Evolutionary conservation across 2,113 vertebrate species (phyloP), one percentile per base, ranked within the genome.

Genomic region (Odontesthes bonariensis): DNA sequence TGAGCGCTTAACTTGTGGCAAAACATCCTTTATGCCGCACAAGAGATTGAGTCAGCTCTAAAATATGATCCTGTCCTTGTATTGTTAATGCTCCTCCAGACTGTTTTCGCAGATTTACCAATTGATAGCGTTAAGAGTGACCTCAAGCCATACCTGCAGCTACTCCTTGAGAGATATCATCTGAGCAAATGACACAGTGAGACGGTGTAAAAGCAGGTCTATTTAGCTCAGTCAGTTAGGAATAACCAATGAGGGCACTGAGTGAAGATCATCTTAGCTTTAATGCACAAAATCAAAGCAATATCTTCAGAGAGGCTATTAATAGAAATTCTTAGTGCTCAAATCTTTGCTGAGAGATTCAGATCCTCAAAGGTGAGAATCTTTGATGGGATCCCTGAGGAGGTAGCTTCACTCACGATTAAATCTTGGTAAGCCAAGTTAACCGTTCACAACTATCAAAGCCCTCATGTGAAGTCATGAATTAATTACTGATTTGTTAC

Each of bases 11-110:
- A 3, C 52, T 65, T 73, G 47, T 67, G 22, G 54, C 42, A 63
- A 67, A 71, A 63, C 13, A 69, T 69, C 47, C 2, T 69, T 72
- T 60, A 70, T 56, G 74, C 56, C 49, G 75, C 35, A 23, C 47
- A 56, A 67, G 84, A 77, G 42, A 68, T 63, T 2, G 47, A 81
- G 60, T 78, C 75, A 71, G 69, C 73, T 53, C 19, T 73, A 72
- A 77, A 80, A 70, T 73, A 52, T 8, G 75, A 86, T 67, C 73
- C 59, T 61, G 70, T 55, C 70, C 82, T 83, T 69, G 69, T 62
- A 20, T 40, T 22, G 40, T 63, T 32, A n/a, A 35, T 20, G n/a
- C 54, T 53, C 57, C 31, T 46, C 10, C 44, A 13, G 55, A 27
- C 64, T 6, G 22, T 27, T 46, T 66, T 75, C 62, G 46, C 38